These are phyloP conservation scores for Chaenogobius annularis DNA, from an alignment of 2,113 vertebrate species.

Conservation along the genomic window DNA sequence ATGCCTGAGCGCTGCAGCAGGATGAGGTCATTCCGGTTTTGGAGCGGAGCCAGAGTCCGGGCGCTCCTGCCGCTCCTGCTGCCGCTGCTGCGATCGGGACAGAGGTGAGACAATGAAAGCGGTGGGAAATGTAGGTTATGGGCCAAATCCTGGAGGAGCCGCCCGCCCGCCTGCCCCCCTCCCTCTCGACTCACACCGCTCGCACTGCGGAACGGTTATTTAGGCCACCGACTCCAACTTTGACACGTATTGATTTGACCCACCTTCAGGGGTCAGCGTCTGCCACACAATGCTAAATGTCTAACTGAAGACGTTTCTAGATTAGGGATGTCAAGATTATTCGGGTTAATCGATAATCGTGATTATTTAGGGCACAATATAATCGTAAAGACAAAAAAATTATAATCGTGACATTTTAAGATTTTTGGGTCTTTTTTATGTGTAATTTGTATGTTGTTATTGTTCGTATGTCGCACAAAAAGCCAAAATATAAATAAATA, in stretches of 20 bases:
- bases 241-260: constrained; percentile 33
- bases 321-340: too few species aligned
- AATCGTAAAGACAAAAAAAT: too few species aligned
- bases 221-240: constrained; percentile 41
- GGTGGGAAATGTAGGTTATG: neutral
- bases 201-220: constrained; percentile 22
- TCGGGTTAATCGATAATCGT: too few species aligned
- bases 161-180: neutral
- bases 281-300: neutral
- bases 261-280: constrained; percentile 21
- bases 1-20: neutral
- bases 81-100: neutral
- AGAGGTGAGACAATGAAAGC: constrained; percentile 6
- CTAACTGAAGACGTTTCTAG: neutral
- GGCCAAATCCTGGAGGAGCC: constrained; percentile 3
- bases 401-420: too few species aligned
- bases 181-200: neutral
- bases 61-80: neutral
- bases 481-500: too few species aligned
- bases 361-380: too few species aligned
- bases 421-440: too few species aligned
- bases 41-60: constrained; percentile 9
- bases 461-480: too few species aligned
- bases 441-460: too few species aligned
- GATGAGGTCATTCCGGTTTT: constrained; percentile 3